These are phyloP conservation scores for Mallateleia sp. DNA, from an alignment of 2,888 invertebrate species.

Conservation along the genomic window DNA sequence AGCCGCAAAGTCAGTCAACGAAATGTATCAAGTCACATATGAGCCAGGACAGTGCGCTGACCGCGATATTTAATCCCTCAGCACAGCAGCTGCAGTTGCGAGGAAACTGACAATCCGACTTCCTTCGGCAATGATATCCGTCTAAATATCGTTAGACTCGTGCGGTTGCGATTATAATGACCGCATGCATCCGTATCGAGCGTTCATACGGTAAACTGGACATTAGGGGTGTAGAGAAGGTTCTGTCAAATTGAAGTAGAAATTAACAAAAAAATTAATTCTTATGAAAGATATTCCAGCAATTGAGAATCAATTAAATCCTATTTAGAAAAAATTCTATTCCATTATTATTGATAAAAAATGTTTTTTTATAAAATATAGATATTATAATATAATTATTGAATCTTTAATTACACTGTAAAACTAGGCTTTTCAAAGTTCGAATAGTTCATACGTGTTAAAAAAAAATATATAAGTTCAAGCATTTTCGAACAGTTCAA, in stretches of 20 bases:
- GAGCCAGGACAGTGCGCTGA: constrained; percentile 41
- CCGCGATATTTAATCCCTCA: constrained; percentile 69
- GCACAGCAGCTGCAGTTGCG: constrained; percentile 32
- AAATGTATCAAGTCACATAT: constrained; percentile 73
- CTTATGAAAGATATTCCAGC: too few species aligned
- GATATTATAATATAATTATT: too few species aligned
- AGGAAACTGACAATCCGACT: constrained; percentile 49
- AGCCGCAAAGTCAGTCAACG: constrained; percentile 76
- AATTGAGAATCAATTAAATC: too few species aligned
- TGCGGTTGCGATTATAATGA: constrained; percentile 33
- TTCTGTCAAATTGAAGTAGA: too few species aligned
- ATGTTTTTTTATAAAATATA: too few species aligned
- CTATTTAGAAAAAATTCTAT: too few species aligned
- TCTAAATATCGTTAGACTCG: constrained; percentile 79
- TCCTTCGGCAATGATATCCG: constrained; percentile 52
- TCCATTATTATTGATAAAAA: too few species aligned
- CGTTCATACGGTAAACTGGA: not conserved
- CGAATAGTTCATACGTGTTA: too few species aligned
- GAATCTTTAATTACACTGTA: too few species aligned
- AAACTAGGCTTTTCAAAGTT: too few species aligned
- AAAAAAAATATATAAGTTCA: too few species aligned
- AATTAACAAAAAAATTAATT: not conserved
- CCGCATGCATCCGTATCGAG: constrained; percentile 40
- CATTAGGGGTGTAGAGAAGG: not conserved
- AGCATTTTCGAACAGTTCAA: too few species aligned